phyloP scores from a whole-genome alignment of 2,888 invertebrate genomes.

The Scaptodrosophila latifasciaeformis region DNA sequence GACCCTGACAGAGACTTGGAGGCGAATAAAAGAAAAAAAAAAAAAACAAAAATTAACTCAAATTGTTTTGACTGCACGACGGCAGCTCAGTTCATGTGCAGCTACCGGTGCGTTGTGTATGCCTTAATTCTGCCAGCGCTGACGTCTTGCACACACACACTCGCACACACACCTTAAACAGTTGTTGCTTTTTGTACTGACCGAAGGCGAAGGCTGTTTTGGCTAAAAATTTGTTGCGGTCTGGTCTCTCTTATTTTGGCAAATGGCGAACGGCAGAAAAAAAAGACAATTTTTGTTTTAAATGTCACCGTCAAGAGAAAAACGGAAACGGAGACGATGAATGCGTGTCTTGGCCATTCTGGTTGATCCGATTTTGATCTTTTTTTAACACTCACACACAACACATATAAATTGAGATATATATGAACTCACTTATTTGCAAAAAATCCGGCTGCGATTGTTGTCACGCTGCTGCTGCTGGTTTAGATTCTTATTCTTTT shows the following conservation, averaged over 20 bases:
- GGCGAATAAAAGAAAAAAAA: constrained; percentile 1
- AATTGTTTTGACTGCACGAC: background rate
- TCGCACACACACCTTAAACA: no score
- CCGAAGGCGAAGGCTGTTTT: constrained; percentile 30
- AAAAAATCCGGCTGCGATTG: constrained; percentile 51
- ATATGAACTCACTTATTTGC: constrained; percentile 56
- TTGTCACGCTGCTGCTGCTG: constrained; percentile 13
- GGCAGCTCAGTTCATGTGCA: background rate
- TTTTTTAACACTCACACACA: constrained; percentile 46
- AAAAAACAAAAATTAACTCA: constrained; percentile 16
- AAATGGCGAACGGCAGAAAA: background rate
- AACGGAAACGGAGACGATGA: constrained; percentile 44
- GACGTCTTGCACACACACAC: constrained; percentile 8
- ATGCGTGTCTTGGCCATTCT: constrained; percentile 49
- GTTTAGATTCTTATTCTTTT: constrained; percentile 16
- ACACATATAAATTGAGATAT: constrained; percentile 10
- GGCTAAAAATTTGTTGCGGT: constrained; percentile 32
- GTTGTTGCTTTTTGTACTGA: constrained; percentile 17
- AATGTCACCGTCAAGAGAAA: constrained; percentile 50
- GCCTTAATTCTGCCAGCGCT: no score
- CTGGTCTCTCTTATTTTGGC: no score
- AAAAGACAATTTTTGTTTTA: constrained; percentile 23
- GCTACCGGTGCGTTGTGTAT: background rate
- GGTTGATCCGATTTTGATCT: constrained; percentile 41
- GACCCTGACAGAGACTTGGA: no score